phyloP scores from a whole-genome alignment of 2,888 invertebrate genomes.

The Thera obeliscata region DNA sequence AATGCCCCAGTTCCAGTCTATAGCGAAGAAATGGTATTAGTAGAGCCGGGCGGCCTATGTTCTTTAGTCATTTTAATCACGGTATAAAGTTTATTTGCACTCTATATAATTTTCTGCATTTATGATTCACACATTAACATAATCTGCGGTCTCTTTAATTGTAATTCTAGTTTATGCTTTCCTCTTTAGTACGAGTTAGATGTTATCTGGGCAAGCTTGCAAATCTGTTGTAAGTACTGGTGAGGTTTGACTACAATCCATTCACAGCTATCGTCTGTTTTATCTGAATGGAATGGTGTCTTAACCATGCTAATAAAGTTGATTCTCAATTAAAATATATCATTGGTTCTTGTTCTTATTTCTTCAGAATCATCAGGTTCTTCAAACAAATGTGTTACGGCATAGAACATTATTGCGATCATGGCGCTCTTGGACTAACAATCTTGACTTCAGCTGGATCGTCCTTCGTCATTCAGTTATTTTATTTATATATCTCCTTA shows the following conservation, averaged over 20 bases:
- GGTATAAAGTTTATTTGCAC: constrained; percentile 15
- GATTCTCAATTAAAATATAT: too few relatives aligned
- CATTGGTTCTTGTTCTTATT: too few relatives aligned
- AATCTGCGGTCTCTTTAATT: constrained; percentile 46
- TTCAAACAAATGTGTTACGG: too few relatives aligned
- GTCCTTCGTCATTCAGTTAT: too few relatives aligned
- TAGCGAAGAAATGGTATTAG: neutral
- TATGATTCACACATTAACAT: constrained; percentile 23
- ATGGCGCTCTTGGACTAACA: too few relatives aligned
- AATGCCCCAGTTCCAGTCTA: neutral
- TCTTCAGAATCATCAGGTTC: too few relatives aligned
- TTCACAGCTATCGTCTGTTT: constrained; percentile 51
- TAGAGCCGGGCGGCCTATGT: neutral
- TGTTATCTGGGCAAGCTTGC: constrained; percentile 41
- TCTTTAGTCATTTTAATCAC: constrained; percentile 7
- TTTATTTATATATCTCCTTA: too few relatives aligned
- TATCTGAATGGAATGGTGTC: constrained; percentile 46
- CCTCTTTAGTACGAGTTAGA: constrained; percentile 49
- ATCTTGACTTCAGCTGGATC: too few relatives aligned
- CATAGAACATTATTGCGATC: too few relatives aligned
- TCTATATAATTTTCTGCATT: constrained; percentile 17
- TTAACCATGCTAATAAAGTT: constrained; percentile 42
- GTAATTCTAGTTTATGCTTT: constrained; percentile 52
- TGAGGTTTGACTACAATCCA: constrained; percentile 48
- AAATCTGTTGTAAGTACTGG: constrained; percentile 42